Percentiles rank a stretch among this genome's conserved stretches.
These are phyloP conservation scores for Oncorhynchus keta DNA, from an alignment of 2,113 vertebrate genomes.

Conservation along the genomic window DNA sequence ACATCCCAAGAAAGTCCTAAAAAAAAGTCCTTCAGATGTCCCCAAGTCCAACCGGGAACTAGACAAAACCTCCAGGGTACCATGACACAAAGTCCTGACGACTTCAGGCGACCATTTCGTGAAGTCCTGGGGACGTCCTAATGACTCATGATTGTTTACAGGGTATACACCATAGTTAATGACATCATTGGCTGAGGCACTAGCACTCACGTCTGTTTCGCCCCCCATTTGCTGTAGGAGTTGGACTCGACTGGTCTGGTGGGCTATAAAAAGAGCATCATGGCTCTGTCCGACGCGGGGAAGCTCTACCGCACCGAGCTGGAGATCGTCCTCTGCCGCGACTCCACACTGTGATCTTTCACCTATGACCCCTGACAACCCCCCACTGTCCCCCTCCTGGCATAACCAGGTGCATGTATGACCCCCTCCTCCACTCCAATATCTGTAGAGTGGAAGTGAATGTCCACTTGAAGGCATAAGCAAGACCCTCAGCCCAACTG, in stretches of 20 bases:
- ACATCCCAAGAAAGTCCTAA: too few relatives aligned
- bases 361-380: slow-evolving; percentile 21
- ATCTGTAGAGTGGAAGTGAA: slow-evolving; percentile 50
- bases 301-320: slow-evolving; percentile 93
- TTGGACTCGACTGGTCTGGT: slow-evolving; percentile 82
- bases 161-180: too few relatives aligned
- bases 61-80: too few relatives aligned
- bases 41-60: too few relatives aligned
- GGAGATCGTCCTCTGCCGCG: slow-evolving; percentile 93
- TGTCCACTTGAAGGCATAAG: slow-evolving; percentile 47
- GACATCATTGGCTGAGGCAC: too few relatives aligned
- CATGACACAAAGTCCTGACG: too few relatives aligned
- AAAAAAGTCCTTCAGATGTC: too few relatives aligned
- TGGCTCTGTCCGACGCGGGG: slow-evolving; percentile 90
- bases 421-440: slow-evolving; percentile 40
- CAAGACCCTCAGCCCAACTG: slow-evolving; percentile 38
- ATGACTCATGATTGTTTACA: too few relatives aligned
- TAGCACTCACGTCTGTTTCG: not conserved
- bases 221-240: slow-evolving; percentile 70
- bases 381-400: slow-evolving; percentile 38
- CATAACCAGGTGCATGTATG: slow-evolving; percentile 71
- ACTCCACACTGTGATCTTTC: slow-evolving; percentile 80
- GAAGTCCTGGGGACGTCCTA: too few relatives aligned
- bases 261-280: slow-evolving; percentile 90
- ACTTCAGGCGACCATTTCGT: too few relatives aligned